These are phyloP conservation scores for Danaus melanippus DNA, from an alignment of 1,140 invertebrate genomes.

Conservation along the genomic window DNA sequence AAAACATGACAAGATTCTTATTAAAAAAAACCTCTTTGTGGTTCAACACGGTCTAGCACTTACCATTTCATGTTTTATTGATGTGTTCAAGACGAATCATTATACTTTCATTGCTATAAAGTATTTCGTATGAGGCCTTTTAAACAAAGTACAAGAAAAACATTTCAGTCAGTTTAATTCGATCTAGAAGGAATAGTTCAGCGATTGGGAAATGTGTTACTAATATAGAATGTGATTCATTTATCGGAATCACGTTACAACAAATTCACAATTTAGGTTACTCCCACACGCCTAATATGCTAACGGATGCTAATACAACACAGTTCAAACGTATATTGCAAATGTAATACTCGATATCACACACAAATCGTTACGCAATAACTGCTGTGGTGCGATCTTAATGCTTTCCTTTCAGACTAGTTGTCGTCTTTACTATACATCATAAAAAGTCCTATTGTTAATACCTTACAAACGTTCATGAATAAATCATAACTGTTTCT, in stretches of 20 bases:
- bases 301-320: constrained; percentile 42
- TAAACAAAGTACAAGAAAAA: no score
- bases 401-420: no score
- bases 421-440: no score
- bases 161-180: no score
- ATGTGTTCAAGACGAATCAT: constrained; percentile 44
- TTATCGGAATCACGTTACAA: background rate
- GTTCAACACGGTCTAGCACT: constrained; percentile 49
- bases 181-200: no score
- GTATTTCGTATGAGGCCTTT: background rate
- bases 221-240: no score
- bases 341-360: constrained; percentile 10
- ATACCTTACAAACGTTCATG: background rate
- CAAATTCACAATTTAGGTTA: constrained; percentile 32
- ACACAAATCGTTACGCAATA: constrained; percentile 9
- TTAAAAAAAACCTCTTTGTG: constrained; percentile 24
- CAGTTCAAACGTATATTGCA: constrained; percentile 27
- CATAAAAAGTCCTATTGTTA: background rate
- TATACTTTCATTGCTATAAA: constrained; percentile 60
- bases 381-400: background rate
- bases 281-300: constrained; percentile 32
- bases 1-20: background rate
- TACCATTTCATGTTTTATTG: constrained; percentile 60
- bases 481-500: constrained; percentile 4
- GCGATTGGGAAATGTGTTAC: no score